phyloP scores from a whole-genome alignment of 2,113 vertebrate genomes.

The Chionodraco myersi region DNA sequence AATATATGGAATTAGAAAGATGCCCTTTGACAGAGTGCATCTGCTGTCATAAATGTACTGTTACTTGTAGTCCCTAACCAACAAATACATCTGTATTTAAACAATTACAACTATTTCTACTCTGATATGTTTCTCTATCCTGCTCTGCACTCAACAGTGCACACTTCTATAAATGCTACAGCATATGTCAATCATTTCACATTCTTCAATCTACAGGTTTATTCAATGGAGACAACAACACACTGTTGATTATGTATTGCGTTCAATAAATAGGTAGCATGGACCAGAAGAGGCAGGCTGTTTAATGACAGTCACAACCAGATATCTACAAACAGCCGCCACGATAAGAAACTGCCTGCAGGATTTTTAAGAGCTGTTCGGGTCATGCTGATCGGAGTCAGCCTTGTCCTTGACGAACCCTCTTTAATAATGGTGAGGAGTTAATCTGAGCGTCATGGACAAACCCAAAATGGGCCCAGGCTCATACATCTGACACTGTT shows the following conservation, averaged over 20 bases:
- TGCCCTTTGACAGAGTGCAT: not conserved
- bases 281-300: not conserved
- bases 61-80: not conserved
- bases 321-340: slow-evolving; percentile 1
- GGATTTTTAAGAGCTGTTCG: not conserved
- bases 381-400: not conserved
- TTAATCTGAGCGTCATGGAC: not conserved
- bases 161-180: not conserved
- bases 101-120: not conserved
- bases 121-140: not conserved
- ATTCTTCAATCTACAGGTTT: not conserved
- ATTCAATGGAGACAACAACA: not conserved
- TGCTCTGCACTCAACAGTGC: not conserved
- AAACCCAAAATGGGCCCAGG: not conserved
- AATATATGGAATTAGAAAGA: slow-evolving; percentile 28
- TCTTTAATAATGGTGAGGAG: not conserved
- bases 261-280: slow-evolving; percentile 37
- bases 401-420: not conserved
- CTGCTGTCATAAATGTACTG: not conserved
- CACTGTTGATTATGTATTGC: not conserved
- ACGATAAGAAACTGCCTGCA: not conserved
- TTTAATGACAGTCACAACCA: not conserved
- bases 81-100: not conserved
- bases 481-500: not conserved
- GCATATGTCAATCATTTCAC: not conserved